Percentiles rank a stretch among this genome's conserved stretches.
Evolutionary conservation across 2,888 invertebrate species (phyloP).

Genomic region (Ryuthela nishihirai): DNA sequence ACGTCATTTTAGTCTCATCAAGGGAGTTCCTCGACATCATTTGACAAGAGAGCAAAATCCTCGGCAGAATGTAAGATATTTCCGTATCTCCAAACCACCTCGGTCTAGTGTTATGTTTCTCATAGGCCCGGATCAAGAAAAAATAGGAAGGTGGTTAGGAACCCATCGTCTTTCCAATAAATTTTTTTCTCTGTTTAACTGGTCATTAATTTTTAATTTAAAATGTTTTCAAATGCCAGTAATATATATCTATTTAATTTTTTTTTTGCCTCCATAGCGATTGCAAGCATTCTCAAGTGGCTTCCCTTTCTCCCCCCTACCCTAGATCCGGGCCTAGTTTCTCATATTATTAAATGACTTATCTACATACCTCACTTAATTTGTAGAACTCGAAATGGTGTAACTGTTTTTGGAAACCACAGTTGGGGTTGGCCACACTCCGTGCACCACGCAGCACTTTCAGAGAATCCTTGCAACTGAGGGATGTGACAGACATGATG

Average conservation of each 20-base stretch:
- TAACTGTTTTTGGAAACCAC: slow-evolving; percentile 90
- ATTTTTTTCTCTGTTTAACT: neutral
- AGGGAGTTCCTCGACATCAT: too few relatives aligned
- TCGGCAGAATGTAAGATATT: too few relatives aligned
- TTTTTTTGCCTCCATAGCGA: too few relatives aligned
- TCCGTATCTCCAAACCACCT: too few relatives aligned
- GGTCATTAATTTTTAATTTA: neutral
- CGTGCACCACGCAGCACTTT: slow-evolving; percentile 90
- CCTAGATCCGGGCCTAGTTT: too few relatives aligned
- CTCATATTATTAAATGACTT: neutral
- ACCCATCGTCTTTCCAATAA: neutral
- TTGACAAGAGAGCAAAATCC: too few relatives aligned
- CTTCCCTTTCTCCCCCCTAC: too few relatives aligned
- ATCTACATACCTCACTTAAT: slow-evolving; percentile 64
- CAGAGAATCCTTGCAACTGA: slow-evolving; percentile 87
- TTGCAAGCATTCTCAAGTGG: too few relatives aligned
- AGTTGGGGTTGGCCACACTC: slow-evolving; percentile 90
- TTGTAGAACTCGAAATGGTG: slow-evolving; percentile 82
- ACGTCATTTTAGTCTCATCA: too few relatives aligned
- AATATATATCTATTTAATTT: neutral
- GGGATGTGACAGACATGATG: slow-evolving; percentile 87
- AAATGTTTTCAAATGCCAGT: neutral
- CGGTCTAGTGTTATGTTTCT: too few relatives aligned
- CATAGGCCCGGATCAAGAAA: too few relatives aligned
- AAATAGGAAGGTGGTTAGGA: neutral